Evolutionary conservation across 2,888 invertebrate genomes (phyloP).

Genomic region (Drymonia ruficornis): DNA sequence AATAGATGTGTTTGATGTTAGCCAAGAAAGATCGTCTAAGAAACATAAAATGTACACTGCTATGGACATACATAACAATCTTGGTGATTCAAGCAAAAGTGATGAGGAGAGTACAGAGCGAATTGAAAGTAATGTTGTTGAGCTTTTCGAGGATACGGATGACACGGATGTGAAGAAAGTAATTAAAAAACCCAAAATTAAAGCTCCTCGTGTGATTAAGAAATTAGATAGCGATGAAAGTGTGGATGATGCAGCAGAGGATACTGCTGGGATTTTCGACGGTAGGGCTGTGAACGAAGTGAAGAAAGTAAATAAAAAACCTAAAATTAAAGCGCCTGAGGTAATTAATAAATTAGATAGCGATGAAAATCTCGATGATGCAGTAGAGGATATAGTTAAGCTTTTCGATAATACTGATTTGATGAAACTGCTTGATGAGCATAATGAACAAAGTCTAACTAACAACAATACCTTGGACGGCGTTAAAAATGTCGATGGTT

Average conservation of each 20-base stretch:
- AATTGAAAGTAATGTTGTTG: not conserved
- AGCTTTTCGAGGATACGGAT: not conserved
- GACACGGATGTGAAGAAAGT: not conserved
- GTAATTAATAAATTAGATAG: no score
- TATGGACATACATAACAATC: slow-evolving; percentile 11
- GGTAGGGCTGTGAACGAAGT: no score
- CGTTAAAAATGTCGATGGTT: slow-evolving; percentile 25
- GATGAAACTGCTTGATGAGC: slow-evolving; percentile 29
- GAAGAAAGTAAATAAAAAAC: no score
- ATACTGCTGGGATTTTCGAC: slow-evolving; percentile 45
- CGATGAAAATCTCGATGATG: not conserved
- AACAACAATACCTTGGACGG: no score
- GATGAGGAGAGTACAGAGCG: no score
- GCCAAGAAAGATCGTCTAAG: slow-evolving; percentile 7
- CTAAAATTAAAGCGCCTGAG: not conserved
- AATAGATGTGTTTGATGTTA: slow-evolving; percentile 8
- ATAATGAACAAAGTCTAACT: not conserved
- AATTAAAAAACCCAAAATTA: not conserved
- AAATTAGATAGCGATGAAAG: no score
- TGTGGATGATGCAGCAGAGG: not conserved
- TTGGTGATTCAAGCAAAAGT: not conserved
- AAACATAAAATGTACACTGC: slow-evolving; percentile 12
- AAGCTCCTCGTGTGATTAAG: not conserved
- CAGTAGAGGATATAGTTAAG: slow-evolving; percentile 30
- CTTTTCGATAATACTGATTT: slow-evolving; percentile 50